These are phyloP conservation scores for Coelopa frigida DNA, from an alignment of 1,140 invertebrate genomes.

Conservation along the genomic window DNA sequence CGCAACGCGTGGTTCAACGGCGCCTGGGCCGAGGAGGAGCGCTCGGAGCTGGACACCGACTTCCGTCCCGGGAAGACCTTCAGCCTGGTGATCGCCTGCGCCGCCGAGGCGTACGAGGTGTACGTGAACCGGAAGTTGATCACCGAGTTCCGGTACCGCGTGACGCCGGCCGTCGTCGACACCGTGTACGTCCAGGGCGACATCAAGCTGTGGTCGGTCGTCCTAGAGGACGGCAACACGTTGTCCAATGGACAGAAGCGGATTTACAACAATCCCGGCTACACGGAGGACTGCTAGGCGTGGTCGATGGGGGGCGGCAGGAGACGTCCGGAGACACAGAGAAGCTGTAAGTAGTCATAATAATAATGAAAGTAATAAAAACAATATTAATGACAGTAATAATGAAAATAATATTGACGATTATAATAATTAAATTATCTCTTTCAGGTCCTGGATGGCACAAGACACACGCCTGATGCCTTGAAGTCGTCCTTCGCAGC, in stretches of 20 bases:
- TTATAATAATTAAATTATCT: no score
- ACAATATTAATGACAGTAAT: no score
- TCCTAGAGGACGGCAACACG: constrained; percentile 25
- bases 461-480: no score
- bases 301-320: no score
- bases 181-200: constrained; percentile 48
- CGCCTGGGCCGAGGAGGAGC: constrained; percentile 46
- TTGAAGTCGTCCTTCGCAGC: no score
- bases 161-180: constrained; percentile 34
- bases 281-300: no score
- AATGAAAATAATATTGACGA: no score
- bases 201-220: constrained; percentile 40
- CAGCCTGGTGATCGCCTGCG: constrained; percentile 40
- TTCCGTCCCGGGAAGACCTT: constrained; percentile 46
- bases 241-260: constrained; percentile 25
- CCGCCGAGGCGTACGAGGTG: constrained; percentile 38
- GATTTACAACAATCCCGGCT: constrained; percentile 36
- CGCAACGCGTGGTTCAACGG: constrained; percentile 49
- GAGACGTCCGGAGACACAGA: no score
- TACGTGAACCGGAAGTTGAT: constrained; percentile 45
- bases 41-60: constrained; percentile 44
- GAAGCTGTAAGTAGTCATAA: no score
- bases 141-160: constrained; percentile 43
- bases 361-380: no score
- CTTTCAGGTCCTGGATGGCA: no score